phyloP scores from a whole-genome alignment of 2,113 vertebrate genomes.

The Epinephelus fuscoguttatus region DNA sequence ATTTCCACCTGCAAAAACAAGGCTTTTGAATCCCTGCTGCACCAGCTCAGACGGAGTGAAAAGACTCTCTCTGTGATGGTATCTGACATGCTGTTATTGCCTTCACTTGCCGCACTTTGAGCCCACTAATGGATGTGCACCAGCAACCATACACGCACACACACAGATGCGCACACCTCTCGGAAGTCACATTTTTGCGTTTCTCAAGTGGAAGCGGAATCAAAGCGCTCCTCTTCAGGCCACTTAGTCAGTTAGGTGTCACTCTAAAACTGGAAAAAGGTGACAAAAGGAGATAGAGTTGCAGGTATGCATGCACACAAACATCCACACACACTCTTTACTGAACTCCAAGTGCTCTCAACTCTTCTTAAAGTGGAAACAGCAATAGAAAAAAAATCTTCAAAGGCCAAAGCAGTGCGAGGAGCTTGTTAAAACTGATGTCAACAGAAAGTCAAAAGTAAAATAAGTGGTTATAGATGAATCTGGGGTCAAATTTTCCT shows the following conservation, averaged over 20 bases:
- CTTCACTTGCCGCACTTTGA: constrained; percentile 18
- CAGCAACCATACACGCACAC: background rate
- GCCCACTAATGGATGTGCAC: constrained; percentile 17
- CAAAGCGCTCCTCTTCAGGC: background rate
- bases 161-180: background rate
- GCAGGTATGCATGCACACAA: background rate
- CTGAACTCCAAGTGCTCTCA: background rate
- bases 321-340: background rate
- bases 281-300: background rate
- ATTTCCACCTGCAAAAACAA: constrained; percentile 57
- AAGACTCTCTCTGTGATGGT: constrained; percentile 5
- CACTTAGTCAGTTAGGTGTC: background rate
- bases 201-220: background rate
- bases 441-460: background rate
- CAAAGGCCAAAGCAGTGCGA: background rate
- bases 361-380: background rate
- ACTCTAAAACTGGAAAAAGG: constrained; percentile 2
- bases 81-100: constrained; percentile 37
- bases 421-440: background rate
- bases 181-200: background rate
- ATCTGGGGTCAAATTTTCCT: background rate
- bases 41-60: background rate
- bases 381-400: background rate
- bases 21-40: constrained; percentile 36
- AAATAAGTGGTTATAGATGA: constrained; percentile 3